Base-by-base conservation (phyloP, 2,113 vertebrate genomes). In the Phalacrocorax aristotelis region DNA sequence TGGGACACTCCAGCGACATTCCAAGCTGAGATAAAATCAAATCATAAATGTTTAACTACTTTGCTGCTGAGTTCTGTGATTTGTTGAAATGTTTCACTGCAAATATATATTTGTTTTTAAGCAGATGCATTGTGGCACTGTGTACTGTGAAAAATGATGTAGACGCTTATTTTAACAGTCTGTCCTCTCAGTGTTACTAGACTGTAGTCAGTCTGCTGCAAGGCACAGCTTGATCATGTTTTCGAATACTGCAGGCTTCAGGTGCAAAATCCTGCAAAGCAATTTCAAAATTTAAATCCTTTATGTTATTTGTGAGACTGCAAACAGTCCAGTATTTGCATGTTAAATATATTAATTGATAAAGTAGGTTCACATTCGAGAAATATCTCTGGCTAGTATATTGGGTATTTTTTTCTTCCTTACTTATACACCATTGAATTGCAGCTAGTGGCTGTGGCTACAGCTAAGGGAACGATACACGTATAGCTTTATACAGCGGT, bases 21-120 rank as follows among this genome's bases (percentile, higher is more conserved):
- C 98, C 98, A 98, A 97, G 96, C 98, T 62, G 93, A 98, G 98
- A 98, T 98, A 98, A 98, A 98, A 98, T 98, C 98, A 98, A 98
- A 98, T 98, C 98, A 98, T 98, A 98, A 98, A 98, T 99, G 98
- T 98, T 99, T 99, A 98, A 98, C 98, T 98, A 98, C 98, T 98
- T 98, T 98, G 98, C 98, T 98, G 98, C 98, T 98, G 98, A 97
- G 97, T 98, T 97, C 83, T 96, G 96, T 97, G 97, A 98, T 98
- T 98, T 98, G 97, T 98, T 98, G 96, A 97, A 98, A 97, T 97
- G 90, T 98, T 98, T 98, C 97, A 81, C 95, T 95, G 81, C 70
- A 97, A 97, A 94, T 95, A 90, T 89, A 55, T 98, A 97, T 98
- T 94, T 97, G 89, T 96, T 95, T 97, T 87, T 93, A 89, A 90